Evolutionary conservation across 2,888 invertebrate genomes (phyloP).

Genomic region (Leptinotarsa juncta): DNA sequence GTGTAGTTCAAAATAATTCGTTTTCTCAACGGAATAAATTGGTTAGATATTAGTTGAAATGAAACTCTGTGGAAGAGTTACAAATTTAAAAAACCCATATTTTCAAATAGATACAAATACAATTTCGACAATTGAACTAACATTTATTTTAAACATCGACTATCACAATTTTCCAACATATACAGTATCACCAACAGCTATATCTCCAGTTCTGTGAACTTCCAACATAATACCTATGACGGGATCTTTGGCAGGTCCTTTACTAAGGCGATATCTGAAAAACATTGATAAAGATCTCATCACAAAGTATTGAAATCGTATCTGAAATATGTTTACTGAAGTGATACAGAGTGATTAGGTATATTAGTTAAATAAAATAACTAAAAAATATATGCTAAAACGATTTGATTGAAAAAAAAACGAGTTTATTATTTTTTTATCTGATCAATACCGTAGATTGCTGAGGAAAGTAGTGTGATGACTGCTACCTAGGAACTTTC

Average conservation of each 20-base stretch:
- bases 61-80: background rate
- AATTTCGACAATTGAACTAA: too few relatives aligned
- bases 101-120: too few relatives aligned
- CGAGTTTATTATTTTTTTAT: too few relatives aligned
- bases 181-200: conserved; percentile 65
- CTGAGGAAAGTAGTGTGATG: too few relatives aligned
- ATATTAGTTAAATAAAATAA: too few relatives aligned
- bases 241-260: conserved; percentile 59
- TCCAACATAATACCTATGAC: conserved; percentile 68
- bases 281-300: background rate
- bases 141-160: background rate
- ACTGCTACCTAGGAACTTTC: too few relatives aligned
- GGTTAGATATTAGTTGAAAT: background rate
- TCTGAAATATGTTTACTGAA: too few relatives aligned
- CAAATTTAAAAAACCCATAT: background rate
- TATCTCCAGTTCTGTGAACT: conserved; percentile 63
- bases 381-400: too few relatives aligned
- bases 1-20: background rate
- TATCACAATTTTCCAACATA: conserved; percentile 37
- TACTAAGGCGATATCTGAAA: conserved; percentile 66
- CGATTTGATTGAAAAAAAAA: too few relatives aligned
- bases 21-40: background rate
- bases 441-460: too few relatives aligned
- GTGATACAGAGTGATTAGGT: too few relatives aligned
- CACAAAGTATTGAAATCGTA: too few relatives aligned